phyloP scores from a whole-genome alignment of 2,888 invertebrate genomes.

The Cerceris rybyensis region DNA sequence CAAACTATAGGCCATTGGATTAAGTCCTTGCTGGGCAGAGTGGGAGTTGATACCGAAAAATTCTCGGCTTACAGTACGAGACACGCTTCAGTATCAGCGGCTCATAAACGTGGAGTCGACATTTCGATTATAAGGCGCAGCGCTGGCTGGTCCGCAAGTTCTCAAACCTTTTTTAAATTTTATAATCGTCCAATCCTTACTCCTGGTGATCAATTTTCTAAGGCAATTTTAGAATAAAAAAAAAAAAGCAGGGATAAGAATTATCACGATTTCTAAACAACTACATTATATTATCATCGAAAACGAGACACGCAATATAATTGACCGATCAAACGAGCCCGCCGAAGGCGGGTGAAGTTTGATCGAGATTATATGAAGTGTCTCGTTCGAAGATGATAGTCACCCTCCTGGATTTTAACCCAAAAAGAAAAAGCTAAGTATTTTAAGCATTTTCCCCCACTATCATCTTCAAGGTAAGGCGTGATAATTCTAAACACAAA shows the following conservation, averaged over 20 bases:
- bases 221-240: slow-evolving; percentile 28
- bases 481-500: slow-evolving; percentile 30
- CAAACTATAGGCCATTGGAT: too few relatives aligned
- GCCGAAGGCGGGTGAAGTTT: too few relatives aligned
- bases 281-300: slow-evolving; percentile 14
- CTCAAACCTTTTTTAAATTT: slow-evolving; percentile 19
- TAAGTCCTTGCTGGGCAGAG: too few relatives aligned
- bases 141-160: slow-evolving; percentile 7
- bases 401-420: too few relatives aligned
- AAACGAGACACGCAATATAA: too few relatives aligned
- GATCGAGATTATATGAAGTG: too few relatives aligned
- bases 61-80: too few relatives aligned
- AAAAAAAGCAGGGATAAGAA: not conserved
- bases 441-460: slow-evolving; percentile 13
- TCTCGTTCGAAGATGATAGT: slow-evolving; percentile 34
- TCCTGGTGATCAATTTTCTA: slow-evolving; percentile 24
- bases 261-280: slow-evolving; percentile 3
- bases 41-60: too few relatives aligned
- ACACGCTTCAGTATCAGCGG: too few relatives aligned
- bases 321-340: too few relatives aligned
- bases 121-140: slow-evolving; percentile 24
- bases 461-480: slow-evolving; percentile 18
- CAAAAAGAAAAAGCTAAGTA: too few relatives aligned
- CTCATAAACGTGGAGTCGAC: slow-evolving; percentile 18
- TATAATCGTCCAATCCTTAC: slow-evolving; percentile 35